Evolutionary conservation across 2,888 invertebrate genomes (phyloP).

Genomic region (Tachina lurida): DNA sequence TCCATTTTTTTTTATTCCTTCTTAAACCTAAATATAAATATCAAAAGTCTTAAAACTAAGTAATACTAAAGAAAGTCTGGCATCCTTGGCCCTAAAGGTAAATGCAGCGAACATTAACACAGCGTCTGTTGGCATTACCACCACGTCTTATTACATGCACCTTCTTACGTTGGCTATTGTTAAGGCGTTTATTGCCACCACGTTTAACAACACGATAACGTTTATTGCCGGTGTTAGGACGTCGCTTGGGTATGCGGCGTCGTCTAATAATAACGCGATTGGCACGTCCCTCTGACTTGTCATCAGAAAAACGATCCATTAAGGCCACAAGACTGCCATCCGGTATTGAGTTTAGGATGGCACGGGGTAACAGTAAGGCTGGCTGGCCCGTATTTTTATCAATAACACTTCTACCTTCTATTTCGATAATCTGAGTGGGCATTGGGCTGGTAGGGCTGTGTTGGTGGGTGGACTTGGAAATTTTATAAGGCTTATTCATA

Average conservation of each 20-base stretch:
- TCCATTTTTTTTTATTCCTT: not conserved
- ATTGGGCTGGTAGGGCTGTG: conserved; percentile 80
- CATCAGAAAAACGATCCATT: conserved; percentile 74
- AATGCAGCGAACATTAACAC: conserved; percentile 49
- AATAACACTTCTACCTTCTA: conserved; percentile 78
- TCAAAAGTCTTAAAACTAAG: too few relatives aligned
- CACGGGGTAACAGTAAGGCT: conserved; percentile 78
- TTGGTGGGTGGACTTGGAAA: conserved; percentile 75
- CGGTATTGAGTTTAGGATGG: conserved; percentile 78
- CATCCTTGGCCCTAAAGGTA: conserved; percentile 32
- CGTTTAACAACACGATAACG: conserved; percentile 71
- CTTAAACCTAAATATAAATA: not conserved
- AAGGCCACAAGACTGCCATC: conserved; percentile 79
- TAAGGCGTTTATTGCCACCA: conserved; percentile 69
- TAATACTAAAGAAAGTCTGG: not conserved
- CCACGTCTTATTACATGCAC: conserved; percentile 69
- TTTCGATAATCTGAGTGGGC: conserved; percentile 78
- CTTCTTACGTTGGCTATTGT: conserved; percentile 68
- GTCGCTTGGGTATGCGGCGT: conserved; percentile 74
- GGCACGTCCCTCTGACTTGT: conserved; percentile 75
- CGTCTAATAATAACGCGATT: conserved; percentile 78
- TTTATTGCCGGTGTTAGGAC: conserved; percentile 65
- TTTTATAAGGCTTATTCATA: conserved; percentile 67
- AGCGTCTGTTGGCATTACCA: conserved; percentile 49
- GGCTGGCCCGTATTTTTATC: conserved; percentile 79